Evolutionary conservation across 2,797 vertebrate species (phyloP).

Genomic region (Atherinosoma microstoma): DNA sequence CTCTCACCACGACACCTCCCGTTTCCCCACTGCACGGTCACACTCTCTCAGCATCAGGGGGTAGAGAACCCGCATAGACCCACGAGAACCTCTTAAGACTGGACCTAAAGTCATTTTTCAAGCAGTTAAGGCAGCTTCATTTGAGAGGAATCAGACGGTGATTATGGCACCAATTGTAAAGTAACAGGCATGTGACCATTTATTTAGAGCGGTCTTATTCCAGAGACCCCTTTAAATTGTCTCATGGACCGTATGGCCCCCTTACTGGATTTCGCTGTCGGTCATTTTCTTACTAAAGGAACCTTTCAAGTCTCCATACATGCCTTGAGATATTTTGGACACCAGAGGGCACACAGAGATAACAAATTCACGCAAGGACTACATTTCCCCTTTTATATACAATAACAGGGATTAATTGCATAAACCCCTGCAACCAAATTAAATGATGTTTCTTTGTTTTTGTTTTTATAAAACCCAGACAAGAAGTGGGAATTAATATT

Average conservation of each 20-base stretch:
- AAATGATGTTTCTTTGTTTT: background rate
- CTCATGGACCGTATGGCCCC: background rate
- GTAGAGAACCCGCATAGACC: conserved; percentile 78
- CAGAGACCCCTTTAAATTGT: background rate
- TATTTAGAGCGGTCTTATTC: background rate
- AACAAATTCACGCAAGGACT: background rate
- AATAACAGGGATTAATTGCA: conserved; percentile 6
- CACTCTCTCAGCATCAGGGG: conserved; percentile 47
- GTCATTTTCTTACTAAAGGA: conserved; percentile 4
- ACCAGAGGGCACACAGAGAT: conserved; percentile 18
- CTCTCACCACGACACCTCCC: conserved; percentile 60
- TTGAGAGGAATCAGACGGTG: background rate
- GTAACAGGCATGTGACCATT: background rate
- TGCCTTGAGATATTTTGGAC: conserved; percentile 15
- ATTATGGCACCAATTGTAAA: background rate
- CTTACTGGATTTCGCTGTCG: conserved; percentile 4
- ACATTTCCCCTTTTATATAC: background rate
- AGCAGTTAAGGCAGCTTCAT: background rate
- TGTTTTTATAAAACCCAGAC: conserved; percentile 2
- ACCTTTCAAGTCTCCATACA: background rate
- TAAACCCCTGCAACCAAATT: background rate
- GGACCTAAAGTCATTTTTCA: background rate
- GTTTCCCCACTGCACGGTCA: conserved; percentile 76
- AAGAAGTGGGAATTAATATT: background rate
- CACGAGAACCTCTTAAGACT: conserved; percentile 27